phyloP scores from a whole-genome alignment of 2,888 invertebrate species.

The Spicauda simplicius region DNA sequence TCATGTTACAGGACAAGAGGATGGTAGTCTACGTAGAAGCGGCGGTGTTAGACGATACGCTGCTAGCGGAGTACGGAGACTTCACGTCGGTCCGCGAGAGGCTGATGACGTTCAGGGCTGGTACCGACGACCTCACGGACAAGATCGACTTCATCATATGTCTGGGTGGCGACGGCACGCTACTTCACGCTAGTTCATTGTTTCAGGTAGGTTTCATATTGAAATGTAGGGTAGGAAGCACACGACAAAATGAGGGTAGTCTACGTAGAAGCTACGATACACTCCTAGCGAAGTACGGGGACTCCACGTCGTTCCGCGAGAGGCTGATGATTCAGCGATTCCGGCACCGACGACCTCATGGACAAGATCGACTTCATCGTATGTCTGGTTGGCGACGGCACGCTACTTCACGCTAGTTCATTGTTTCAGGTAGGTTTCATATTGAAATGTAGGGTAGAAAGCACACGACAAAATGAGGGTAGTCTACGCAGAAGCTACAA shows the following conservation, averaged over 20 bases:
- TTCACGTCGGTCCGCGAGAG: slow-evolving; percentile 92
- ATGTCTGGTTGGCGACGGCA: slow-evolving; percentile 98
- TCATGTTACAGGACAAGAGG: slow-evolving; percentile 91
- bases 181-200: slow-evolving; percentile 96
- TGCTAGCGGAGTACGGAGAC: slow-evolving; percentile 89
- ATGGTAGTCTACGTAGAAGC: slow-evolving; percentile 99
- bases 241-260: no score
- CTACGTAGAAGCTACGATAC: no score
- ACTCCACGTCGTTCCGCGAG: no score
- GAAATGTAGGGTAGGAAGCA: no score
- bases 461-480: no score
- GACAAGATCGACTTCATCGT: slow-evolving; percentile 99
- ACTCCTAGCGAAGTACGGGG: no score
- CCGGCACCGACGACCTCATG: slow-evolving; percentile 96
- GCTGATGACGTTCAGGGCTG: slow-evolving; percentile 94
- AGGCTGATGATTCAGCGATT: no score
- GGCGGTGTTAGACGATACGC: no score
- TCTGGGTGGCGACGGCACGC: slow-evolving; percentile 98
- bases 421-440: slow-evolving; percentile 89
- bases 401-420: slow-evolving; percentile 96
- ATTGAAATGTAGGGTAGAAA: no score
- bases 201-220: slow-evolving; percentile 88
- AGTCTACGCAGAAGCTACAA: no score
- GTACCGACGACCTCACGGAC: slow-evolving; percentile 97
- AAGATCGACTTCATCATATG: slow-evolving; percentile 99